Conservation (phyloP, 2,888 invertebrate species). For the Orgyia antiqua region DNA sequence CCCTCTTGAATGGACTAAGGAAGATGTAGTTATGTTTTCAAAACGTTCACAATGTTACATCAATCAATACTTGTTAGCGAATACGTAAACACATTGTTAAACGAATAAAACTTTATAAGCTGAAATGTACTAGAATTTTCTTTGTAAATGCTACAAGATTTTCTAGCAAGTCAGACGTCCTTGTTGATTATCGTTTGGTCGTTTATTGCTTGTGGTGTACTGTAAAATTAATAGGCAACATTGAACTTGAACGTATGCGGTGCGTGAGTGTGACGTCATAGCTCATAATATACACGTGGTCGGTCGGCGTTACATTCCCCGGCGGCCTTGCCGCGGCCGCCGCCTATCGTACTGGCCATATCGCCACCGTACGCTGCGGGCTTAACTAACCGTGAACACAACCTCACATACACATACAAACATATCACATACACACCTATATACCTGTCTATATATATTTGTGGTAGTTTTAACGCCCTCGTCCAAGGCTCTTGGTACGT, state of each 20-base stretch:
- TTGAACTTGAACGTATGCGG: constrained; percentile 70
- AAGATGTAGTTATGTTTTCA: constrained; percentile 51
- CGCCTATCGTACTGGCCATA: constrained; percentile 45
- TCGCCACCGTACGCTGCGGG: constrained; percentile 19
- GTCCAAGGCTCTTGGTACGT: constrained; percentile 2
- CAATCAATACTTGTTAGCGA: too few relatives aligned
- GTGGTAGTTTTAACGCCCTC: constrained; percentile 2
- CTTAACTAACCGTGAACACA: constrained; percentile 35
- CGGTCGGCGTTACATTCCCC: constrained; percentile 31
- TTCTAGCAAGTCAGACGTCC: constrained; percentile 16
- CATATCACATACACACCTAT: constrained; percentile 4
- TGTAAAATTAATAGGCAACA: constrained; percentile 65
- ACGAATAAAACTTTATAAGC: constrained; percentile 11
- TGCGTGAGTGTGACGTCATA: constrained; percentile 63
- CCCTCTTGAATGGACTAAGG: constrained; percentile 42
- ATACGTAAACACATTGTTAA: too few relatives aligned
- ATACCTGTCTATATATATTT: not conserved
- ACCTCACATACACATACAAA: constrained; percentile 18
- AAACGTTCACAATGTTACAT: constrained; percentile 39
- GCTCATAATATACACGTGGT: constrained; percentile 39
- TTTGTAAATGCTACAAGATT: constrained; percentile 17
- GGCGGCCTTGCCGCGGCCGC: constrained; percentile 38
- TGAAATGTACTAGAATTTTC: constrained; percentile 14
- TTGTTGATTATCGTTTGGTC: constrained; percentile 15
- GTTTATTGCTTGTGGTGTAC: constrained; percentile 28